Base-by-base conservation (phyloP, 2,888 invertebrate species). In the Linnaemya tessellans region DNA sequence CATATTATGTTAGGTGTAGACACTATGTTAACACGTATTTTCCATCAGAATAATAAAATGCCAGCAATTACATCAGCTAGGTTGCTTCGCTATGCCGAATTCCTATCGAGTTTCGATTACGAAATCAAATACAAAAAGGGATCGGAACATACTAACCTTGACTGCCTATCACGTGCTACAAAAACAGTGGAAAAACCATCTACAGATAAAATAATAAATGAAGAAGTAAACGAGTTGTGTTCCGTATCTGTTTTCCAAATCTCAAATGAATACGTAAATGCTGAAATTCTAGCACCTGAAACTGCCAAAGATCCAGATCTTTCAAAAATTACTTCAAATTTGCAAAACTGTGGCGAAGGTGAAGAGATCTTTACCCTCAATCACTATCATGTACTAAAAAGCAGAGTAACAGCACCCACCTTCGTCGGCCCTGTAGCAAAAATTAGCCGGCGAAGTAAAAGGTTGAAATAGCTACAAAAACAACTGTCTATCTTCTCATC, bases 1-100 rank as follows among this genome's bases (percentile, higher is more conserved):
- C n/a, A n/a, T n/a, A n/a, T n/a, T n/a, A n/a, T n/a, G n/a, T n/a
- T n/a, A n/a, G n/a, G n/a, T n/a, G n/a, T n/a, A n/a, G n/a, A n/a
- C n/a, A n/a, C n/a, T n/a, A n/a, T n/a, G n/a, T n/a, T n/a, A n/a
- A 58, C 58, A 0, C 41, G 80, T 4, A 86, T 86, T 11, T 82
- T 84, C 22, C 83, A 87, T 65, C 79, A 75, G 54, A 22, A 84
- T 38, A 41, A 77, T 10, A 86, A 86, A 15, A 20, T 82, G n/a
- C 82, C 81, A 35, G 60, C 58, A 35, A 84, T 87, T 22, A 84
- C 82, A 41, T 84, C 80, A 46, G 81, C 81, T 11, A 58, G 86
- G 20, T 56, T 80, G 20, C 54, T 75, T 11, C 74, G 84, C 7
- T 84, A 86, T 41, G 80, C 80, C 22, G 75, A 77, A 56, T 84